These are phyloP conservation scores for Acleris laterana DNA, from an alignment of 2,888 invertebrate genomes.

Conservation along the genomic window DNA sequence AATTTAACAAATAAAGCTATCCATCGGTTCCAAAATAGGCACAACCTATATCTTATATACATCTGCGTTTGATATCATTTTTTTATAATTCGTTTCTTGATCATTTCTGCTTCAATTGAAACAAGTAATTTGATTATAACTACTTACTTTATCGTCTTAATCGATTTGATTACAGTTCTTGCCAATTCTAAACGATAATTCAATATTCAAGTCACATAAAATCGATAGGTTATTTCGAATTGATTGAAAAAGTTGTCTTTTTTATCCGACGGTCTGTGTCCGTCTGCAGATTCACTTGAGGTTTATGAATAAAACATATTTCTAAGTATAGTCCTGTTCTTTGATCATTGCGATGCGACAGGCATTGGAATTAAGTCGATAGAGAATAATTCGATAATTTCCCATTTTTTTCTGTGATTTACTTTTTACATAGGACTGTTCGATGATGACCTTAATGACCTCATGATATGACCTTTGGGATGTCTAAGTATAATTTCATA, in stretches of 20 bases:
- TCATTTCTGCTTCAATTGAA: too few species aligned
- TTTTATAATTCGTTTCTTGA: too few species aligned
- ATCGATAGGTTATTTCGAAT: slow-evolving; percentile 16
- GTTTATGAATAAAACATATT: slow-evolving; percentile 34
- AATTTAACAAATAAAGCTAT: too few species aligned
- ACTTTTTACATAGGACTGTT: too few species aligned
- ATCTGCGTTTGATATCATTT: too few species aligned
- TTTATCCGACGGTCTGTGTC: slow-evolving; percentile 15
- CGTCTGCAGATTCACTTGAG: slow-evolving; percentile 13
- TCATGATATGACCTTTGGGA: too few species aligned
- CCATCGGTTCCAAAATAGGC: too few species aligned
- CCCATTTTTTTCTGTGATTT: background rate
- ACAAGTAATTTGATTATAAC: background rate
- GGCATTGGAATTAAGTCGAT: slow-evolving; percentile 8
- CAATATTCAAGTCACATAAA: slow-evolving; percentile 20
- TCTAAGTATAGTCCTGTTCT: slow-evolving; percentile 22
- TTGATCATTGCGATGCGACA: slow-evolving; percentile 22
- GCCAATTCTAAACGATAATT: background rate
- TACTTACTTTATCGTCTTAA: background rate
- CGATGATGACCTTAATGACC: too few species aligned
- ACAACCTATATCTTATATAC: too few species aligned
- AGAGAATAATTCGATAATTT: background rate
- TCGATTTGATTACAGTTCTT: slow-evolving; percentile 1
- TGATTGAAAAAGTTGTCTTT: slow-evolving; percentile 17
- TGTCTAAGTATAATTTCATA: too few species aligned